A percentile compares a stretch with the other conserved stretches of the same genome.
These are phyloP conservation scores for Noturus placidus DNA, from an alignment of 2,113 vertebrate species.

Conservation along the genomic window DNA sequence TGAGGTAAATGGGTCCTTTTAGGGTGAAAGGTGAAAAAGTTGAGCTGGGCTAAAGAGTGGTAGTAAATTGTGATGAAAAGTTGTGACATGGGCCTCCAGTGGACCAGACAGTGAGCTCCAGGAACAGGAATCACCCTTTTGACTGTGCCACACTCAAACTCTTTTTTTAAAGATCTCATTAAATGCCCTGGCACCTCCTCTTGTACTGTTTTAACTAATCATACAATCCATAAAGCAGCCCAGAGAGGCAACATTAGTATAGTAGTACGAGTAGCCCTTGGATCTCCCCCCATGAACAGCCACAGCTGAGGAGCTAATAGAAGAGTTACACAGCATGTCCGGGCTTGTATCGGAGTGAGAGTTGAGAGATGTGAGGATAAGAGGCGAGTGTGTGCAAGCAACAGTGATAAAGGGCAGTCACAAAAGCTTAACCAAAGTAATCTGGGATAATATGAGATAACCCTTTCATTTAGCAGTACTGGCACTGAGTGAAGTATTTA, in stretches of 20 bases:
- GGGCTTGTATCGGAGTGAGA: neutral
- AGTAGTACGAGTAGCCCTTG: neutral
- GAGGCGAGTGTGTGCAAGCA: neutral
- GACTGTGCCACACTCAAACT: neutral
- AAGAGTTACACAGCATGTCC: neutral
- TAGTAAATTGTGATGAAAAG: conserved; percentile 58
- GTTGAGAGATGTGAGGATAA: conserved; percentile 11
- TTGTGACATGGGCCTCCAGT: conserved; percentile 52
- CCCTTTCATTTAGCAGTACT: conserved; percentile 1
- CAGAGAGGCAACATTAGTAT: neutral
- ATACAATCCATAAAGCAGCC: neutral
- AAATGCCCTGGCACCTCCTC: neutral
- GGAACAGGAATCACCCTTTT: conserved; percentile 51
- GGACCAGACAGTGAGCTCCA: conserved; percentile 34
- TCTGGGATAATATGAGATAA: neutral
- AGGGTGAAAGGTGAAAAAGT: conserved; percentile 1
- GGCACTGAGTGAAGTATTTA: neutral
- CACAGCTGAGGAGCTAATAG: neutral
- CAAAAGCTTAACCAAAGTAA: conserved; percentile 18
- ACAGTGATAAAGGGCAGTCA: neutral
- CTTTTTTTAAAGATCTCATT: conserved; percentile 56
- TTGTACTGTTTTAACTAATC: neutral
- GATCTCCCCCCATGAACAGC: neutral
- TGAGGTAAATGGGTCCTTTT: neutral
- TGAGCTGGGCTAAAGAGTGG: conserved; percentile 7